Conservation (phyloP, 2,888 invertebrate genomes). For the Leptopilina syphax region DNA sequence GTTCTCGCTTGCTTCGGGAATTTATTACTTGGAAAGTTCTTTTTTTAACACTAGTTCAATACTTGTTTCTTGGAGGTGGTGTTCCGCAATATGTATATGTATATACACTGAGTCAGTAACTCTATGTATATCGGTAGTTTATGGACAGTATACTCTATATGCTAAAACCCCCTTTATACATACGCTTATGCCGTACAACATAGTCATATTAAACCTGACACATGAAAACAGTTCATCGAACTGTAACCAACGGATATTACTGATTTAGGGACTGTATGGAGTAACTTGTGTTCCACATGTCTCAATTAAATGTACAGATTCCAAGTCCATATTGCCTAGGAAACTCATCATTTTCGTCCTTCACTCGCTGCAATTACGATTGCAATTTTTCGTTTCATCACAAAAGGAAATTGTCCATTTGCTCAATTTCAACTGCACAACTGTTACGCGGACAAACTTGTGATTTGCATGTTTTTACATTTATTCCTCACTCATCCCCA, state of each 20-base stretch:
- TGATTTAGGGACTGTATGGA: conserved; percentile 37
- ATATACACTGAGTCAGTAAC: background rate
- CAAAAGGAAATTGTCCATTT: conserved; percentile 27
- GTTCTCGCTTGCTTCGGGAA: conserved; percentile 2
- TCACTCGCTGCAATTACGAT: conserved; percentile 23
- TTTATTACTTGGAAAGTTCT: conserved; percentile 26
- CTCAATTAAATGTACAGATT: conserved; percentile 18
- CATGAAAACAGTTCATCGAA: conserved; percentile 38
- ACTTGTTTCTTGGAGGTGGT: background rate
- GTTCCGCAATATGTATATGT: conserved; percentile 1
- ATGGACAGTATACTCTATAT: conserved; percentile 33
- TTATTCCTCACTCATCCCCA: background rate
- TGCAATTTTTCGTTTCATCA: conserved; percentile 29
- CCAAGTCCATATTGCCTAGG: conserved; percentile 28
- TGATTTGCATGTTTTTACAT: background rate
- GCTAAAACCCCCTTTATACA: conserved; percentile 21
- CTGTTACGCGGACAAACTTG: background rate
- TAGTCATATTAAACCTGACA: conserved; percentile 14
- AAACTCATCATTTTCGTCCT: conserved; percentile 35
- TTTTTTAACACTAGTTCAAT: conserved; percentile 6
- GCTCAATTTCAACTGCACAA: background rate
- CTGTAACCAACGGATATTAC: conserved; percentile 37
- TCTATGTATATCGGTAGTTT: background rate
- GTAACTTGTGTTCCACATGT: conserved; percentile 14
- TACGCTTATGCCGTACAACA: conserved; percentile 2